Evolutionary conservation across 64 coral and sea anemone species (phyloP).

Genomic region (Actinia equina): DNA sequence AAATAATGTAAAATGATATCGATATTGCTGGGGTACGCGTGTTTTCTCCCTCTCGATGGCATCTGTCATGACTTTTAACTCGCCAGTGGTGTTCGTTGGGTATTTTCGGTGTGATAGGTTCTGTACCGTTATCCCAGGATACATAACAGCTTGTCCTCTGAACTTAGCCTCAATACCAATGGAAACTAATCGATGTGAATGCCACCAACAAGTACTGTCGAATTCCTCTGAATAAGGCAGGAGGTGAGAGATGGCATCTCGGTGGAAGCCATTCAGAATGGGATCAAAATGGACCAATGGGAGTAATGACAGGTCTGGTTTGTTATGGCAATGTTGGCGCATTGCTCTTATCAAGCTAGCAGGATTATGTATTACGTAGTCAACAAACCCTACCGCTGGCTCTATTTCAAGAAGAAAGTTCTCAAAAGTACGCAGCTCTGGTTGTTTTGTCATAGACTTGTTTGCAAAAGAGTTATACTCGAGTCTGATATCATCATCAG

Average conservation of each 20-base stretch:
- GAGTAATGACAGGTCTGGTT: not conserved
- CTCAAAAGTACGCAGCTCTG: constrained; percentile 22
- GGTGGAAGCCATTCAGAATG: constrained; percentile 38
- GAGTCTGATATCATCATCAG: constrained; percentile 36
- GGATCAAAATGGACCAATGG: constrained; percentile 42
- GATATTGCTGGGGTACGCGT: not conserved
- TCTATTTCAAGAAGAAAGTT: constrained; percentile 44
- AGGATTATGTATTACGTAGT: not conserved
- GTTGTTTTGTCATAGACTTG: not conserved
- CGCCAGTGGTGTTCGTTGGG: not conserved
- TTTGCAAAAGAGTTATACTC: constrained; percentile 1
- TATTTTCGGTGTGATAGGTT: constrained; percentile 10
- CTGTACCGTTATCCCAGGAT: not conserved
- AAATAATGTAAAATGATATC: not conserved
- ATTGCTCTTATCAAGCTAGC: not conserved
- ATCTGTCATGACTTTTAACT: not conserved
- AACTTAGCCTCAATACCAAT: constrained; percentile 9
- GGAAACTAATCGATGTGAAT: not conserved
- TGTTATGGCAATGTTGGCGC: constrained; percentile 14
- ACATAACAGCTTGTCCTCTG: constrained; percentile 20
- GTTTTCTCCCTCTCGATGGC: not conserved
- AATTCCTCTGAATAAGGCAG: constrained; percentile 26
- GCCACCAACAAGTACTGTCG: constrained; percentile 18
- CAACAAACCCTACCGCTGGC: constrained; percentile 30
- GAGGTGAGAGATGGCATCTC: constrained; percentile 24